These are phyloP conservation scores for Blastobasis adustella DNA, from an alignment of 2,888 invertebrate species.

Conservation along the genomic window DNA sequence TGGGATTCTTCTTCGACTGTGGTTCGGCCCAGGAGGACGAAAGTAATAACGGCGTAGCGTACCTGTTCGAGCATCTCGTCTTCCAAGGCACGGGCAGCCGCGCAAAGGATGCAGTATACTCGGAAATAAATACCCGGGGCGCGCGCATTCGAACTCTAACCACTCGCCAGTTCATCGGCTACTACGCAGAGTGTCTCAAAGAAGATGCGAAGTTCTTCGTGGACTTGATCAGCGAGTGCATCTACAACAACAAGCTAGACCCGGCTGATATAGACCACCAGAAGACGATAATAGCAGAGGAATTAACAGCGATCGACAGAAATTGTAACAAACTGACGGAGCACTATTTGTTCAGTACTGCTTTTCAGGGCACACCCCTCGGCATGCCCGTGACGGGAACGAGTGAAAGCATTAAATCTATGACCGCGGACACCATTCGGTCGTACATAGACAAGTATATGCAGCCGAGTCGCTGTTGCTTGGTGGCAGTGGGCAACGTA, in stretches of 20 bases:
- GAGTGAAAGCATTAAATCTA: constrained; percentile 77
- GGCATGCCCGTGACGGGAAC: constrained; percentile 74
- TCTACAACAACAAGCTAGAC: constrained; percentile 83
- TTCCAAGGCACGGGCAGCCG: constrained; percentile 80
- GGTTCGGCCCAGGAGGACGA: constrained; percentile 48
- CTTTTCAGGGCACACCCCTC: constrained; percentile 62
- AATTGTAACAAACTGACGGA: constrained; percentile 33
- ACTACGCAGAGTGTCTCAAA: constrained; percentile 94
- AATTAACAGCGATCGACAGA: constrained; percentile 48
- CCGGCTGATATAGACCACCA: constrained; percentile 41
- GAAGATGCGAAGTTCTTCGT: constrained; percentile 90
- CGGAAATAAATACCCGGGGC: constrained; percentile 95
- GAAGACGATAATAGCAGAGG: constrained; percentile 40
- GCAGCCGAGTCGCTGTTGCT: constrained; percentile 90
- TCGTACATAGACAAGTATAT: constrained; percentile 89
- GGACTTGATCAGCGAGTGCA: constrained; percentile 94
- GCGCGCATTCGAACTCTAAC: constrained; percentile 97
- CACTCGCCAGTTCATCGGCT: constrained; percentile 95
- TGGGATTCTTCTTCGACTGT: constrained; percentile 46
- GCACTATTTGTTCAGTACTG: constrained; percentile 58
- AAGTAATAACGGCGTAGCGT: constrained; percentile 46
- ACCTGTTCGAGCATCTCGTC: constrained; percentile 58
- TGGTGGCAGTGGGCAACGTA: constrained; percentile 95
- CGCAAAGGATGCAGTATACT: constrained; percentile 87
- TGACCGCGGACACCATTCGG: constrained; percentile 79